These are phyloP conservation scores for Nomada goodeniana DNA, from an alignment of 2,888 invertebrate genomes.

Conservation along the genomic window DNA sequence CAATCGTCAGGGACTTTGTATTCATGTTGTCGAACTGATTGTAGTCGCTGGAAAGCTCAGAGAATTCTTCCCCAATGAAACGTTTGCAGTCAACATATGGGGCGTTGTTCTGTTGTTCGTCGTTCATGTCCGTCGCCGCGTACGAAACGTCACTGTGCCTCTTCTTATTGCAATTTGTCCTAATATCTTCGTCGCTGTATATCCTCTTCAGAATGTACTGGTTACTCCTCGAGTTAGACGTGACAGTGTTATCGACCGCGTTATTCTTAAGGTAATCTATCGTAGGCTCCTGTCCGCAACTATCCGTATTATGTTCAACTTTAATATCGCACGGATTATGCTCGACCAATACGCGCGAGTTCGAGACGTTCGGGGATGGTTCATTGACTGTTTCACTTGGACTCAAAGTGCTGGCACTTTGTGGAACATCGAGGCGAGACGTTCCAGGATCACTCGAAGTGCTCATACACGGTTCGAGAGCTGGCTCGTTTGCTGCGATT, in stretches of 20 bases:
- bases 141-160: conserved; percentile 42
- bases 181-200: conserved; percentile 56
- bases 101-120: conserved; percentile 29
- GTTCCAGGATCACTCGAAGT: conserved; percentile 4
- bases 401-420: conserved; percentile 5
- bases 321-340: conserved; percentile 37
- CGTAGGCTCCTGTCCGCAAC: conserved; percentile 26
- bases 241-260: conserved; percentile 31
- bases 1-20: conserved; percentile 24
- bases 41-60: conserved; percentile 29
- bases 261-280: conserved; percentile 40
- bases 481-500: conserved; percentile 13
- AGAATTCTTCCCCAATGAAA: conserved; percentile 41
- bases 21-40: conserved; percentile 40
- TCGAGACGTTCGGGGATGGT: neutral
- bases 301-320: conserved; percentile 28
- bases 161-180: conserved; percentile 46
- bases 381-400: neutral
- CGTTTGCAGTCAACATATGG: conserved; percentile 49
- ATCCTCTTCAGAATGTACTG: conserved; percentile 60
- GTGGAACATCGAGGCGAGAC: conserved; percentile 14
- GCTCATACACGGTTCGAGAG: conserved; percentile 16
- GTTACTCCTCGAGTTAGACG: conserved; percentile 23
- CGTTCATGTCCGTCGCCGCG: conserved; percentile 2
- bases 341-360: conserved; percentile 7